Evolutionary conservation across 2,797 vertebrate species (phyloP).

Genomic region (Balearica regulorum): DNA sequence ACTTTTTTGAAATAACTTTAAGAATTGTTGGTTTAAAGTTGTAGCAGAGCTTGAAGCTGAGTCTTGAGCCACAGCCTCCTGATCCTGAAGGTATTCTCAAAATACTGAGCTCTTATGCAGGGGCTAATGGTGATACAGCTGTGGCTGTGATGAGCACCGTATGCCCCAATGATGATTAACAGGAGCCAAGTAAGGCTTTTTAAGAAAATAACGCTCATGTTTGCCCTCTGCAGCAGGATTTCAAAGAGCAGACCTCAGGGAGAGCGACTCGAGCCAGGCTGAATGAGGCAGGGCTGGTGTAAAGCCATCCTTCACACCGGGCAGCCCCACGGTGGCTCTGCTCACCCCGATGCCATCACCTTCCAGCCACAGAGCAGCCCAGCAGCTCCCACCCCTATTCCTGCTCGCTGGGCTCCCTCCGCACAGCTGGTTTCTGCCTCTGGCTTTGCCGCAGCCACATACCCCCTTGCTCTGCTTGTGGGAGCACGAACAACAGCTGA

Average conservation of each 20-base stretch:
- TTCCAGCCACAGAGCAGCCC: neutral
- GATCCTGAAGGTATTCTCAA: neutral
- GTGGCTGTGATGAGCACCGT: neutral
- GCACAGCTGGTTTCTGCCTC: neutral
- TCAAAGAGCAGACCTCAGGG: neutral
- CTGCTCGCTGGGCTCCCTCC: neutral
- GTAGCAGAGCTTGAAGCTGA: neutral
- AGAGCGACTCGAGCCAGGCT: accelerated
- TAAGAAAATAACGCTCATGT: neutral
- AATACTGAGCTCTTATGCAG: neutral
- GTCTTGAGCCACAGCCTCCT: neutral
- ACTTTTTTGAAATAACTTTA: neutral
- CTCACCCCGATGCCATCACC: neutral
- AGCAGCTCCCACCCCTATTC: neutral
- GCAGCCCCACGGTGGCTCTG: neutral
- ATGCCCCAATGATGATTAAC: neutral
- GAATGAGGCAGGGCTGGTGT: neutral
- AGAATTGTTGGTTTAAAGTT: neutral
- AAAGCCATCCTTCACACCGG: neutral
- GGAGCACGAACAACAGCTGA: neutral
- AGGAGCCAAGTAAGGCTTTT: neutral
- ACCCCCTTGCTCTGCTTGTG: neutral
- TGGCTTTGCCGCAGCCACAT: accelerated
- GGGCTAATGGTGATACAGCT: neutral
- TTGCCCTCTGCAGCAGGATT: neutral